Conservation (phyloP, 2,797 vertebrate species). For the Heterohyrax brucei region DNA sequence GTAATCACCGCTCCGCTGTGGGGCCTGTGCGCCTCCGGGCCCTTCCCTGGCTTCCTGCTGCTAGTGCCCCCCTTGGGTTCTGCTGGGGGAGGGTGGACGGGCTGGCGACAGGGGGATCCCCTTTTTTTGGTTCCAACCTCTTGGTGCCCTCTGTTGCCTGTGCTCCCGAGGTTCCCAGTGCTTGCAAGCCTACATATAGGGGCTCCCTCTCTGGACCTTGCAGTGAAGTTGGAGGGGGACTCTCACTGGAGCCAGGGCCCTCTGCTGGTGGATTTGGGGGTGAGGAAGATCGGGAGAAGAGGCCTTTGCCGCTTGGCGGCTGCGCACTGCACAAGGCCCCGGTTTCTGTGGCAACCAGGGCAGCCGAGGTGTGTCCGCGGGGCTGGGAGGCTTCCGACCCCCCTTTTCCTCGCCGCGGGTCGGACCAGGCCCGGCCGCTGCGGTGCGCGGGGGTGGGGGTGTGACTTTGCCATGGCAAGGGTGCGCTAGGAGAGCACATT, state of each 20-base stretch:
- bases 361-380: slow-evolving; percentile 81
- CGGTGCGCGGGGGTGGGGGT: slow-evolving; percentile 87
- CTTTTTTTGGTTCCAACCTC: slow-evolving; percentile 60
- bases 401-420: slow-evolving; percentile 57
- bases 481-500: slow-evolving; percentile 86
- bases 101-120: slow-evolving; percentile 54
- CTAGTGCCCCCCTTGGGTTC: slow-evolving; percentile 64
- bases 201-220: neutral
- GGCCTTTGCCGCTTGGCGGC: slow-evolving; percentile 17
- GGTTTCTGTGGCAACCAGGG: slow-evolving; percentile 82
- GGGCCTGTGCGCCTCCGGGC: slow-evolving; percentile 77
- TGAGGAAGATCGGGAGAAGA: neutral
- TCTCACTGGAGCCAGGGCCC: neutral
- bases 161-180: neutral
- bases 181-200: neutral
- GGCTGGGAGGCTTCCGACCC: slow-evolving; percentile 71
- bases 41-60: slow-evolving; percentile 80
- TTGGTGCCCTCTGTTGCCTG: neutral
- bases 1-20: slow-evolving; percentile 86
- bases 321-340: slow-evolving; percentile 65
- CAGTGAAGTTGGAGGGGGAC: neutral
- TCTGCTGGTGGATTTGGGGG: neutral
- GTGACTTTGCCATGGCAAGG: slow-evolving; percentile 87
- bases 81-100: slow-evolving; percentile 13
- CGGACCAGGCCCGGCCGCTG: slow-evolving; percentile 77